Percentiles rank a stretch among this genome's conserved stretches.
Evolutionary conservation across 2,797 vertebrate species (phyloP).

Genomic region (Falco naumanni): DNA sequence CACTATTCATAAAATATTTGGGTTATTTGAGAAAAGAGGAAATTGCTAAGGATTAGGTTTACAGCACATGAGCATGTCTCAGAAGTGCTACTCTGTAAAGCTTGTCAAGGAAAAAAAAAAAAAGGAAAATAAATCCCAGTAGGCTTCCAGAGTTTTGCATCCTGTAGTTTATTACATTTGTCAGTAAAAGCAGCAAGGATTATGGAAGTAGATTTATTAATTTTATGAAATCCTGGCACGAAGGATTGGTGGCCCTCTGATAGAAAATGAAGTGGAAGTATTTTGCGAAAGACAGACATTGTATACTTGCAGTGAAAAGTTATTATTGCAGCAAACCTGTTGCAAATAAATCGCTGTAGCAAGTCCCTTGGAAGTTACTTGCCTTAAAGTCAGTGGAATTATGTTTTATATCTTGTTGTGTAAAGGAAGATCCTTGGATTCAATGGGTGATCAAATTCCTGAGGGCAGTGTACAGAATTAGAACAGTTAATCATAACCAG

Average conservation of each 20-base stretch:
- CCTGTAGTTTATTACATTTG: slow-evolving; percentile 79
- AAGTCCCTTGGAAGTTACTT: slow-evolving; percentile 39
- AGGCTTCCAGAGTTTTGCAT: slow-evolving; percentile 72
- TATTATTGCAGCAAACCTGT: slow-evolving; percentile 49
- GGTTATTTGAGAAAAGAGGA: slow-evolving; percentile 79
- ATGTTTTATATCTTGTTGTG: slow-evolving; percentile 18
- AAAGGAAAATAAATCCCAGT: slow-evolving; percentile 46
- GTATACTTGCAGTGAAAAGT: slow-evolving; percentile 47
- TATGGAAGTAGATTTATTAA: slow-evolving; percentile 75
- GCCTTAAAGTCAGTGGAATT: slow-evolving; percentile 15
- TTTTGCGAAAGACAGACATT: slow-evolving; percentile 59
- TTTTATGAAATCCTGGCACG: slow-evolving; percentile 72
- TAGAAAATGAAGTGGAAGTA: slow-evolving; percentile 59
- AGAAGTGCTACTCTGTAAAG: slow-evolving; percentile 75
- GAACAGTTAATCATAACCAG: not conserved
- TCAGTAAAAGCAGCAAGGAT: slow-evolving; percentile 75
- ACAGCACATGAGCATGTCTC: slow-evolving; percentile 73
- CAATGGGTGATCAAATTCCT: not conserved
- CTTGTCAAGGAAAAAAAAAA: slow-evolving; percentile 64
- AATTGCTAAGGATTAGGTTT: slow-evolving; percentile 82
- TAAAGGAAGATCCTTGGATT: slow-evolving; percentile 38
- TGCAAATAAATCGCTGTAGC: slow-evolving; percentile 32
- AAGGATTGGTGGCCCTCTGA: slow-evolving; percentile 48
- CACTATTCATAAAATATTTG: slow-evolving; percentile 75
- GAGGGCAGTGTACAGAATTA: not conserved